Base-by-base conservation (phyloP, 2,888 invertebrate genomes). In the Hoplodrina blanda region DNA sequence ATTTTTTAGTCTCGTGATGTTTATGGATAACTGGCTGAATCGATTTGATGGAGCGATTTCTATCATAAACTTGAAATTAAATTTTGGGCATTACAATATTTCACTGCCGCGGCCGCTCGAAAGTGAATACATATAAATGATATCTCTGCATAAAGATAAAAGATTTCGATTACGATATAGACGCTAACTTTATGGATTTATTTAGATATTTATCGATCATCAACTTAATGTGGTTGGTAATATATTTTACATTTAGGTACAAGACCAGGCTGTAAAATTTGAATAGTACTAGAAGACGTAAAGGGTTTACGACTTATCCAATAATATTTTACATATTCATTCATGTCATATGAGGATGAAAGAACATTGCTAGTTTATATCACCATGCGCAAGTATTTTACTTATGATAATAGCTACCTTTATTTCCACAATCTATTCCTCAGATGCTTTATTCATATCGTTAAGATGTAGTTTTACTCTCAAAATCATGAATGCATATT, bases 31-130 rank as follows among this genome's bases (percentile, higher is more conserved):
- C 65, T 61, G 49, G 54, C 50, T 55, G 25, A 77, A 83, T 77
- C 53, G 72, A 81, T 81, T 75, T 71, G 56, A 69, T 74, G 61
- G 72, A 78, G 76, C 66, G 44, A 78, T 76, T 73, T 74, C 62
- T 68, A 76, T 74, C 59, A 78, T 62, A 78, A 72, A 69, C 20
- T 68, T 8, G 62, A 57, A 73, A 79, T 73, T 57, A 62, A 70
- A 69, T 71, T 69, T 72, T 73, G 53, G 46, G 19, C 19, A 74
- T 74, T 46, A 65, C 37, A 65, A 69, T 78, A 78, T 76, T 70
- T 73, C 69, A 81, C 69, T 69, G 68, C 41, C 25, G 61, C 60
- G 57, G 64, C 65, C 52, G 19, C 65, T 78, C 61, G 68, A 81
- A 74, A 70, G 69, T 69, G 61, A 69, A 73, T 71, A 66, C 19